phyloP scores from a whole-genome alignment of 1,140 invertebrate species.

The Arctopsyche grandis region DNA sequence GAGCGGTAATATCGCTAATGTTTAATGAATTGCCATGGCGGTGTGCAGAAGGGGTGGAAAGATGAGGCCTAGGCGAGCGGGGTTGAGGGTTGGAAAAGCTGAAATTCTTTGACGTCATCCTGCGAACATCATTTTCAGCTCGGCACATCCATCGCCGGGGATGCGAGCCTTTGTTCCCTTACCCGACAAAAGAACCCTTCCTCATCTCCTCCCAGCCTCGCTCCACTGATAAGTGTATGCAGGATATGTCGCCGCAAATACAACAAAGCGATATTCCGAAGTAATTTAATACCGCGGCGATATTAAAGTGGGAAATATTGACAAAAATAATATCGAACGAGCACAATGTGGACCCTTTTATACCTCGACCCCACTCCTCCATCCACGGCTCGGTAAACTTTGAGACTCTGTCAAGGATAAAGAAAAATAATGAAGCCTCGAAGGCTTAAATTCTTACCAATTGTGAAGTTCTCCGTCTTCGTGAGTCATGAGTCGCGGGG shows the following conservation, averaged over 20 bases:
- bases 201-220: not conserved
- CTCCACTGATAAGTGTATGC: conserved; percentile 42
- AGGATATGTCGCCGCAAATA: conserved; percentile 40
- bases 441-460: conserved; percentile 17
- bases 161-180: conserved; percentile 23
- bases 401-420: not conserved
- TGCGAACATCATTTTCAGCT: conserved; percentile 32
- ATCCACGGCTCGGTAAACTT: too few species aligned
- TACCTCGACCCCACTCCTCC: too few species aligned
- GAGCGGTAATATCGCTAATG: conserved; percentile 35
- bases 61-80: too few species aligned
- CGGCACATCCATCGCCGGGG: not conserved
- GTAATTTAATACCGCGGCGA: too few species aligned
- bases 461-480: conserved; percentile 21
- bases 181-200: conserved; percentile 24
- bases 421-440: conserved; percentile 24
- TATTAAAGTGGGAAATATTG: too few species aligned
- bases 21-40: conserved; percentile 40
- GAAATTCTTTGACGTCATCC: conserved; percentile 38
- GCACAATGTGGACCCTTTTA: too few species aligned
- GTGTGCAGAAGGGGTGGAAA: too few species aligned
- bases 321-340: too few species aligned
- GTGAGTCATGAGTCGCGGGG: conserved; percentile 13
- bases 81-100: not conserved
- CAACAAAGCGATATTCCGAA: not conserved